Evolutionary conservation across 1,140 invertebrate species (phyloP).

Genomic region (Antheraea pernyi): DNA sequence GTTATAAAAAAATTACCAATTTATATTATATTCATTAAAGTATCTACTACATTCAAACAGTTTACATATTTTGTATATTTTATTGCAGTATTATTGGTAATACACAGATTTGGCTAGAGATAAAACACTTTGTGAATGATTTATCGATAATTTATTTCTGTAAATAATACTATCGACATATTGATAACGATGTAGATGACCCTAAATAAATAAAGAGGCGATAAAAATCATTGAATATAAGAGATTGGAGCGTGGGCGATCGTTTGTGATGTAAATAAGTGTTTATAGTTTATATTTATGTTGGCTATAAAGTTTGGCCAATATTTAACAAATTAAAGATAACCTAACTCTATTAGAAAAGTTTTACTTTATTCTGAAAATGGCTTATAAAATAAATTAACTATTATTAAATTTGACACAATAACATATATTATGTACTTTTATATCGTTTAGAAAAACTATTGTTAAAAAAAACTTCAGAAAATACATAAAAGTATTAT

Average conservation of each 20-base stretch:
- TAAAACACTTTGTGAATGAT: conserved; percentile 26
- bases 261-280: conserved; percentile 34
- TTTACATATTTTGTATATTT: neutral
- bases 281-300: conserved; percentile 14
- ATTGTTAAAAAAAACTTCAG: too few species aligned
- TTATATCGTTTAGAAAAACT: too few species aligned
- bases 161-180: conserved; percentile 39
- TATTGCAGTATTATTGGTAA: neutral
- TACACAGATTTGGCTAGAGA: neutral
- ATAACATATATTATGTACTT: too few species aligned
- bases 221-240: conserved; percentile 39
- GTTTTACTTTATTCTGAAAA: neutral
- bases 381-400: neutral
- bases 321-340: conserved; percentile 10
- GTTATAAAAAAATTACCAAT: neutral
- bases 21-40: neutral
- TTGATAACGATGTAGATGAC: conserved; percentile 35
- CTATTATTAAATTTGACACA: neutral
- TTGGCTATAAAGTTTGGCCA: conserved; percentile 18
- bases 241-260: conserved; percentile 32
- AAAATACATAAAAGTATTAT: too few species aligned
- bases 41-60: too few species aligned
- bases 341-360: neutral
- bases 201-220: conserved; percentile 42
- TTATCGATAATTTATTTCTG: conserved; percentile 36